These are phyloP conservation scores for Alcedo quadribrachys DNA, from an alignment of 2,797 vertebrate species.

Conservation along the genomic window DNA sequence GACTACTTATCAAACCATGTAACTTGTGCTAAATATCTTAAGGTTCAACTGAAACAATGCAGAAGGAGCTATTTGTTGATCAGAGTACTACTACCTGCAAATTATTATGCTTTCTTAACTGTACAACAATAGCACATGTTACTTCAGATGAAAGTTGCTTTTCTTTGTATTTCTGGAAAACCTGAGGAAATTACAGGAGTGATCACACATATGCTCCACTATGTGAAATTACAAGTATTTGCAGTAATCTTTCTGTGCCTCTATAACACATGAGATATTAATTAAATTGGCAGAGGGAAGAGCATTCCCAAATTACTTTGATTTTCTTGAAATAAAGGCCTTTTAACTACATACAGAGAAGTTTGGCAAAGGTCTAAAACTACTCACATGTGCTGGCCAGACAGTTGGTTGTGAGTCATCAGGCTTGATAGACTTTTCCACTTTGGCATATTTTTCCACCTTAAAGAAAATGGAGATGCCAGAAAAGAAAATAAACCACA, in stretches of 20 bases:
- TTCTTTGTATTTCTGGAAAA: background rate
- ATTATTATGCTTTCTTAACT: background rate
- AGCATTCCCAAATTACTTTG: background rate
- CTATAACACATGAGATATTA: background rate
- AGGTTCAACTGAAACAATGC: background rate
- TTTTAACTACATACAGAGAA: slow-evolving; percentile 25
- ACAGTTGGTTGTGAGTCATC: slow-evolving; percentile 92
- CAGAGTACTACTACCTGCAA: background rate
- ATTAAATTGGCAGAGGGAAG: background rate
- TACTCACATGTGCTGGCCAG: slow-evolving; percentile 94
- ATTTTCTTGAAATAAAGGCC: slow-evolving; percentile 12
- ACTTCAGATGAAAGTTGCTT: background rate
- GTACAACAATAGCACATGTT: background rate
- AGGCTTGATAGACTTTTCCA: slow-evolving; percentile 91
- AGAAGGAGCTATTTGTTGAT: background rate
- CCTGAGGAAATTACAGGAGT: background rate
- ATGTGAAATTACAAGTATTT: background rate
- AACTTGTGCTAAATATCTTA: background rate
- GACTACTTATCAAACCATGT: background rate
- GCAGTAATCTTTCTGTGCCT: background rate
- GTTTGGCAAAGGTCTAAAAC: background rate
- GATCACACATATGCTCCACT: background rate
- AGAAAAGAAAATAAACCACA: background rate
- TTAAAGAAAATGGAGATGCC: slow-evolving; percentile 70
- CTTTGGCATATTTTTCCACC: slow-evolving; percentile 98